phyloP scores from a whole-genome alignment of 2,888 invertebrate genomes.

The Beris chalybata region DNA sequence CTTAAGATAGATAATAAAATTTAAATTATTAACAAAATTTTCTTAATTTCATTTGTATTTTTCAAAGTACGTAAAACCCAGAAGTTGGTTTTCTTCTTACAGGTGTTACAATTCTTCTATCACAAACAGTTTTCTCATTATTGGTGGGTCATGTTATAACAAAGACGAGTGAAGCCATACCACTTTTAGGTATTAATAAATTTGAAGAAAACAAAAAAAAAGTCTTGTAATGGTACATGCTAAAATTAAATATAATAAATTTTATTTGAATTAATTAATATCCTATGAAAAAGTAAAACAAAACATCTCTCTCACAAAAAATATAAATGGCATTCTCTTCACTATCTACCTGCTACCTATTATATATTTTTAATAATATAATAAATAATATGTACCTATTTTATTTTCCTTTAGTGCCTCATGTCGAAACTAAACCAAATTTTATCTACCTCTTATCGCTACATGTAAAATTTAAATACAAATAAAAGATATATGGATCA shows the following conservation, averaged over 20 bases:
- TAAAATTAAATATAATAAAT: slow-evolving; percentile 7
- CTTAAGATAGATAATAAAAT: not conserved
- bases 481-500: not conserved
- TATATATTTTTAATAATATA: not conserved
- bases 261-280: not conserved
- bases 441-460: not conserved
- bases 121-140: slow-evolving; percentile 98
- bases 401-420: no score
- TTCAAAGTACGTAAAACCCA: slow-evolving; percentile 44
- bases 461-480: not conserved
- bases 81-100: slow-evolving; percentile 66
- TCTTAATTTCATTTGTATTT: slow-evolving; percentile 8
- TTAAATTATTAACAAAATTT: slow-evolving; percentile 10
- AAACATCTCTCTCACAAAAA: not conserved
- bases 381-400: no score
- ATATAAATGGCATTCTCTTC: not conserved
- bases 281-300: not conserved
- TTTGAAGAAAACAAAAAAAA: slow-evolving; percentile 30
- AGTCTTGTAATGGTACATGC: slow-evolving; percentile 1
- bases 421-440: no score
- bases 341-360: not conserved
- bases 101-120: slow-evolving; percentile 99
- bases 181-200: slow-evolving; percentile 82
- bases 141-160: slow-evolving; percentile 99
- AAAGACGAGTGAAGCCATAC: slow-evolving; percentile 98